phyloP scores from a whole-genome alignment of 2,888 invertebrate species.

The Hypena proboscidalis region DNA sequence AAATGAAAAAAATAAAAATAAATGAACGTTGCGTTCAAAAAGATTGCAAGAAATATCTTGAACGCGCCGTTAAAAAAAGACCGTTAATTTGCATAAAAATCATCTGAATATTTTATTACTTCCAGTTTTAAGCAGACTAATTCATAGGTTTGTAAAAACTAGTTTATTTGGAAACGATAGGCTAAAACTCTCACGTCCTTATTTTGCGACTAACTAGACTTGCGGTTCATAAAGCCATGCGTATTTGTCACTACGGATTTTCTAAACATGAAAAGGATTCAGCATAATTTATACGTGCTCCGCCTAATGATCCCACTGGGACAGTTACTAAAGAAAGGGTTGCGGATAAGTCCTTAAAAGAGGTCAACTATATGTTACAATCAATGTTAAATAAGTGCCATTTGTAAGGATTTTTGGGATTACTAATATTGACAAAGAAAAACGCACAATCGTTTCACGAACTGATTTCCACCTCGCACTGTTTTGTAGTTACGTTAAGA shows the following conservation, averaged over 20 bases:
- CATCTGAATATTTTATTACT: too few species aligned
- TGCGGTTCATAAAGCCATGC: conserved; percentile 8
- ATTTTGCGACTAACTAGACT: not conserved
- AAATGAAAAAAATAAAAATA: too few species aligned
- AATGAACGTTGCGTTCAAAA: too few species aligned
- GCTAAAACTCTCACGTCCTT: too few species aligned
- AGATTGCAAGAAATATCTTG: too few species aligned
- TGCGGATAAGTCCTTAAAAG: conserved; percentile 54
- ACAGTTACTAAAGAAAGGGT: conserved; percentile 62
- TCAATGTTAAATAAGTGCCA: conserved; percentile 54
- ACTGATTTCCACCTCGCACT: conserved; percentile 8
- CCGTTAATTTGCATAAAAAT: too few species aligned
- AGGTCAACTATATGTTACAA: conserved; percentile 60
- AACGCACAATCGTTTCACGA: conserved; percentile 24
- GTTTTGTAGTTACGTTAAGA: conserved; percentile 13
- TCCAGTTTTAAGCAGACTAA: too few species aligned
- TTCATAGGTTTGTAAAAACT: too few species aligned
- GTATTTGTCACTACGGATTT: conserved; percentile 39
- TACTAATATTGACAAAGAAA: conserved; percentile 23
- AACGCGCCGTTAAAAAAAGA: too few species aligned
- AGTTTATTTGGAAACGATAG: not conserved
- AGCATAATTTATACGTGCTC: conserved; percentile 55
- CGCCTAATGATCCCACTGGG: conserved; percentile 61
- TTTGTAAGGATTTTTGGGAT: conserved; percentile 42
- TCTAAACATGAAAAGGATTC: conserved; percentile 50